phyloP scores from a whole-genome alignment of 2,113 vertebrate species.

The Microtus richardsoni region DNA sequence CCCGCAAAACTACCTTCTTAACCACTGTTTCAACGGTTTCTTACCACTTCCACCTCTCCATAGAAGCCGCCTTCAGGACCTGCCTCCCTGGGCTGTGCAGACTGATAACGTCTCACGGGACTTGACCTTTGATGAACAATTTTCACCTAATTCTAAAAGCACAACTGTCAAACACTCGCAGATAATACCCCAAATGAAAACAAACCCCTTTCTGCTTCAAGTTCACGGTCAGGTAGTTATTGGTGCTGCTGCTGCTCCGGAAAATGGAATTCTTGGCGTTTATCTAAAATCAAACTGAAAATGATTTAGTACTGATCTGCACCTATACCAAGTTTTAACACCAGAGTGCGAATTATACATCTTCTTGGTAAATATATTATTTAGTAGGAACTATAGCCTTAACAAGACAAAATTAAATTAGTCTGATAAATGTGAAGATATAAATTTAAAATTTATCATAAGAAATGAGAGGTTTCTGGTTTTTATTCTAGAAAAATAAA shows the following conservation, averaged over 20 bases:
- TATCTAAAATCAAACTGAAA: background rate
- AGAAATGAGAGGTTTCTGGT: background rate
- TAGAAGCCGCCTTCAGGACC: conserved; percentile 70
- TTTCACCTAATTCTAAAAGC: conserved; percentile 61
- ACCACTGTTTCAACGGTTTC: conserved; percentile 94
- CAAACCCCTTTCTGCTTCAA: background rate
- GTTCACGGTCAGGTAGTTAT: background rate
- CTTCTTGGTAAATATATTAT: background rate
- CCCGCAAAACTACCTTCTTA: conserved; percentile 93
- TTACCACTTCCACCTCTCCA: conserved; percentile 94
- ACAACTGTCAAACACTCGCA: conserved; percentile 70
- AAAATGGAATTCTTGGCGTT: background rate
- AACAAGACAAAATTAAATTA: conserved; percentile 16
- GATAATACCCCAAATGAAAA: conserved; percentile 14
- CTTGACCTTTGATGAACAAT: conserved; percentile 78
- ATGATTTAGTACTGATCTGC: background rate
- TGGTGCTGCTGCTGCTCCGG: background rate
- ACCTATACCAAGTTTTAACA: background rate
- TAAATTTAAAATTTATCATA: background rate
- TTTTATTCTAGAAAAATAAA: background rate
- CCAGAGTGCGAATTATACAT: background rate
- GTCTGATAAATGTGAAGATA: background rate
- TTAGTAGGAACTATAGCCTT: background rate
- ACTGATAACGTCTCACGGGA: conserved; percentile 89
- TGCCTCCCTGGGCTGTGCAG: conserved; percentile 81